phyloP scores from a whole-genome alignment of 2,888 invertebrate genomes.

The Meghimatium bilineatum region DNA sequence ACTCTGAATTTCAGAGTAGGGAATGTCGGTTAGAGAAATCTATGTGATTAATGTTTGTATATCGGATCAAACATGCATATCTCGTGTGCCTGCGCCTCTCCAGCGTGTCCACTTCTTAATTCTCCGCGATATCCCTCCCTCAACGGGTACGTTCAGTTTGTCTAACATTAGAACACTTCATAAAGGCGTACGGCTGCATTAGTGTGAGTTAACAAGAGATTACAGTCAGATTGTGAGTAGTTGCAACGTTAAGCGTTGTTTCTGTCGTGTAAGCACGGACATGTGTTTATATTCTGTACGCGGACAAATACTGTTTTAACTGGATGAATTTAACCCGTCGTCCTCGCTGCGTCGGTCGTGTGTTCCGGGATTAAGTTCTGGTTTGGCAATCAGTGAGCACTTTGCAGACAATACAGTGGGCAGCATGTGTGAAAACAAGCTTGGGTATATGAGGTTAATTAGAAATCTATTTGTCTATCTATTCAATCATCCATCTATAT shows the following conservation, averaged over 20 bases:
- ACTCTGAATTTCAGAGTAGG: too few species aligned
- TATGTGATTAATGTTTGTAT: not conserved
- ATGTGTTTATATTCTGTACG: not conserved
- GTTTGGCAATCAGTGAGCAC: not conserved
- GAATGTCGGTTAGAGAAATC: too few species aligned
- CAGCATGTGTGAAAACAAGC: too few species aligned
- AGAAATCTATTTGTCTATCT: too few species aligned
- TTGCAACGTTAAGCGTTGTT: not conserved
- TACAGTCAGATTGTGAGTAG: not conserved
- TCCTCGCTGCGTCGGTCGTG: not conserved
- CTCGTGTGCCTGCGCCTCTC: not conserved
- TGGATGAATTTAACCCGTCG: not conserved
- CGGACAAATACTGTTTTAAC: not conserved
- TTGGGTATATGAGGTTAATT: too few species aligned
- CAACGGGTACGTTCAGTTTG: not conserved
- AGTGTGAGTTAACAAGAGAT: conserved; percentile 8
- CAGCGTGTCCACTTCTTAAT: not conserved
- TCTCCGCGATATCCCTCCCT: not conserved
- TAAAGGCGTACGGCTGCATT: conserved; percentile 8
- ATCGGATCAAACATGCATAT: not conserved
- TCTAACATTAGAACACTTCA: not conserved
- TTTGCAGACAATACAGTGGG: not conserved
- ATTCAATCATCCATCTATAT: too few species aligned
- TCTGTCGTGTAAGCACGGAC: not conserved
- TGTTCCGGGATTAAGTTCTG: not conserved